Evolutionary conservation across 1,140 invertebrate genomes (phyloP), one percentile per base, ranked within the genome.

Genomic region (Sminthurides bifidus): DNA sequence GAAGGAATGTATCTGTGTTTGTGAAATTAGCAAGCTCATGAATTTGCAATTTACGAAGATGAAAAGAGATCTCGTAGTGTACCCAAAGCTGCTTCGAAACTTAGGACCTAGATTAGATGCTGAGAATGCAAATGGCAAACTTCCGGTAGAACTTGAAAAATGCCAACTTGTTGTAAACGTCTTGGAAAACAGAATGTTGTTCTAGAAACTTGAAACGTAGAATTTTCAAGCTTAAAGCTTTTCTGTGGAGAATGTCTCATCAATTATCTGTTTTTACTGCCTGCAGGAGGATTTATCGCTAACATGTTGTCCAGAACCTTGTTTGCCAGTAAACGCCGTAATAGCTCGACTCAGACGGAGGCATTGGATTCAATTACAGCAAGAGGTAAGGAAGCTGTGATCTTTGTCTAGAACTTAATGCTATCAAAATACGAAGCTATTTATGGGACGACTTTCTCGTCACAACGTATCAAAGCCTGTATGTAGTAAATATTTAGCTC

Each of bases 311-410:
- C 15, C n/a, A 17, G 27, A 43, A 29, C 15, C 30, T n/a, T n/a
- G n/a, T n/a, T n/a, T 37, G 15, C 19, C 14, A 31, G 35, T 31
- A 21, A 48, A 15, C 12, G 10, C 15, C 17, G 43, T 12, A 46
- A 27, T 17, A 48, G 29, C 2, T 44, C 60, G 1, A 63, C 57
- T 0, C 60, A 59, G 45, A 59, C 57, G 1, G 57, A 58, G 43
- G 56, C 56, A 23, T 26, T 21, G 26, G 58, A 58, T 43, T 51
- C 60, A 1, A 17, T 59, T 29, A 40, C 50, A 12, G 38, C 53
- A 12, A 50, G 30, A 44, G 60, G 60, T 62, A 58, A 24, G 45
- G 5, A 19, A 31, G 5, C 46, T 44, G n/a, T 35, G 15, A 17
- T 37, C n/a, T n/a, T n/a, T n/a, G n/a, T n/a, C n/a, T n/a, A n/a